These are phyloP conservation scores for Neoascia interrupta DNA, from an alignment of 2,888 invertebrate genomes.

Conservation along the genomic window DNA sequence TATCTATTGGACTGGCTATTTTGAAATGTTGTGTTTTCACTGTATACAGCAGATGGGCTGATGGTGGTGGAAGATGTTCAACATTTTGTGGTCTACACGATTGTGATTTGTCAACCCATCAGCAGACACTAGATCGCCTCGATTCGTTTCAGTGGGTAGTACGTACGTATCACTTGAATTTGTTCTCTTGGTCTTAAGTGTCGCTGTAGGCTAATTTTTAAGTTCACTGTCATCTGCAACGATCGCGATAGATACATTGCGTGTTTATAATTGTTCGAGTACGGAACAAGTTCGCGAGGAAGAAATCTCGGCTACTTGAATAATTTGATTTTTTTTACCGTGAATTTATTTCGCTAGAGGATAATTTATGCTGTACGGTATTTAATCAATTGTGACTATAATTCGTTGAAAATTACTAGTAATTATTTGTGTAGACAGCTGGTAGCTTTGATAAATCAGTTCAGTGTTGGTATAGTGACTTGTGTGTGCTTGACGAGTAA, in stretches of 20 bases:
- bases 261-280: conserved; percentile 59
- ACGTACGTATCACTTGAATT: conserved; percentile 15
- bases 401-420: conserved; percentile 54
- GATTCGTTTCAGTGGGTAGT: conserved; percentile 35
- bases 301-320: not conserved
- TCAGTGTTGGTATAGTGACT: conserved; percentile 19
- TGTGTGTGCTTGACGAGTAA: conserved; percentile 8
- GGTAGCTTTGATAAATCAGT: too few relatives aligned
- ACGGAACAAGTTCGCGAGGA: conserved; percentile 37
- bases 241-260: conserved; percentile 48
- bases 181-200: conserved; percentile 21
- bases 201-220: conserved; percentile 37
- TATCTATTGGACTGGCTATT: conserved; percentile 38
- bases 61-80: conserved; percentile 47
- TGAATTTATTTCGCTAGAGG: conserved; percentile 37
- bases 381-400: conserved; percentile 63
- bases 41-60: conserved; percentile 18
- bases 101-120: conserved; percentile 74
- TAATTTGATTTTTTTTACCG: conserved; percentile 1
- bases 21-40: conserved; percentile 36
- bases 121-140: conserved; percentile 68
- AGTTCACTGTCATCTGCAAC: conserved; percentile 53
- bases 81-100: conserved; percentile 71
- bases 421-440: conserved; percentile 39
- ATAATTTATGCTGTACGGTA: conserved; percentile 60